Conservation (phyloP, 1,140 invertebrate species). For the Dryas iulia region DNA sequence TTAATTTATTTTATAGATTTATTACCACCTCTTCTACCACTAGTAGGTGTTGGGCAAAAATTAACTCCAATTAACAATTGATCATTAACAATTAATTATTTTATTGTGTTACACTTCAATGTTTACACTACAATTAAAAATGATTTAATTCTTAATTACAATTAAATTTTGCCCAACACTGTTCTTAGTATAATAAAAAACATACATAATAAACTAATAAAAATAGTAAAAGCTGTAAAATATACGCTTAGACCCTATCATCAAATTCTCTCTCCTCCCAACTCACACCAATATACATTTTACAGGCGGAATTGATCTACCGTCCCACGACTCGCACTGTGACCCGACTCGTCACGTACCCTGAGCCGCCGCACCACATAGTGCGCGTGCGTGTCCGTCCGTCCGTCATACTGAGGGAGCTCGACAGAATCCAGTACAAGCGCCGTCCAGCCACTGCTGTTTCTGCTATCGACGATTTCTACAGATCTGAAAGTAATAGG, state of each 20-base stretch:
- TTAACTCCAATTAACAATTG: no score
- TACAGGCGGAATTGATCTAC: conserved; percentile 68
- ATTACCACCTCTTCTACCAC: no score
- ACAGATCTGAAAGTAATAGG: conserved; percentile 86
- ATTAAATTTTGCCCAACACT: no score
- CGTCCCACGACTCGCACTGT: conserved; percentile 63
- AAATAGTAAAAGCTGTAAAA: not conserved
- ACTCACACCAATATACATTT: conserved; percentile 6
- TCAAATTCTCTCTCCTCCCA: no score
- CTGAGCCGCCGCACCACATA: conserved; percentile 81
- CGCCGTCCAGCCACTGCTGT: conserved; percentile 83
- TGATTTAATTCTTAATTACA: no score
- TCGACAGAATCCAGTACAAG: conserved; percentile 86
- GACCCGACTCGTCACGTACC: conserved; percentile 83
- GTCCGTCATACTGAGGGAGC: conserved; percentile 85
- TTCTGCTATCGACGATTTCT: conserved; percentile 85
- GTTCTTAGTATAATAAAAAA: no score
- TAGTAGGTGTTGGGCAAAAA: no score
- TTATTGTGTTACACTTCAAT: no score
- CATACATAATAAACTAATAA: no score
- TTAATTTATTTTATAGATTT: not conserved
- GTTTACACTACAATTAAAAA: no score
- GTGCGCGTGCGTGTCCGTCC: conserved; percentile 83
- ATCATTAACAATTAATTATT: no score
- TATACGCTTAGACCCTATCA: no score